Base-by-base conservation (phyloP, 1,140 invertebrate genomes). In the Phymastichus coffea region DNA sequence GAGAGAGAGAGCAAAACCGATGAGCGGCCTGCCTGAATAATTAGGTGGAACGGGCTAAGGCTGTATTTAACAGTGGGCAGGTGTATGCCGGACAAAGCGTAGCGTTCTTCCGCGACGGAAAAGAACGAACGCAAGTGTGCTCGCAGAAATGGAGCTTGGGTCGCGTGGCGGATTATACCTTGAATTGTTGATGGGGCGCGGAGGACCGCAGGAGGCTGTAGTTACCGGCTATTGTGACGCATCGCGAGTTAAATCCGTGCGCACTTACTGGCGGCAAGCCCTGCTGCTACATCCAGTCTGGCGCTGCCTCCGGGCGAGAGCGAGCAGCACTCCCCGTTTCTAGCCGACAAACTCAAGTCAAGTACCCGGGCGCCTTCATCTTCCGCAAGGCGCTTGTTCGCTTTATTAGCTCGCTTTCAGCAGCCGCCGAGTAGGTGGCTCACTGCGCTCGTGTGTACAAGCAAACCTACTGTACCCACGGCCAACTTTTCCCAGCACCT, bases 191-290 rank as follows among this genome's bases (percentile, higher is more conserved):
- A 43, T 51, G 37, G 43, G 43, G 23, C n/a, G 19, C 12, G 22
- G 26, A n/a, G 4, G 37, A 6, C 4, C 37, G 37, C 37, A 15
- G 6, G 37, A 4, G 4, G 15, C 23, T n/a, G n/a, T n/a, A n/a
- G n/a, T n/a, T n/a, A n/a, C n/a, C n/a, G n/a, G n/a, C n/a, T n/a
- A 49, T 51, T 33, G 56, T 51, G 47, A 51, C 38, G 26, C 56
- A 57, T 57, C 51, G 51, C 37, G 28, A 49, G 51, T 57, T 57
- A 57, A 57, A 51, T 43, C 38, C 47, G 15, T 33, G 23, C 35
- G 30, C 53, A 9, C 40, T 38, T 48, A 49, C 46, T 23, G 38
- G 7, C 47, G 17, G 25, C 19, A 41, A 35, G 48, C 3, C 10
- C 22, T 41, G 30, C 20, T 30, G 4, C n/a, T n/a, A n/a, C n/a